A percentile compares a stretch with the other conserved stretches of the same genome.
Conservation (phyloP, 2,888 invertebrate genomes). For the Pollenia amentaria region DNA sequence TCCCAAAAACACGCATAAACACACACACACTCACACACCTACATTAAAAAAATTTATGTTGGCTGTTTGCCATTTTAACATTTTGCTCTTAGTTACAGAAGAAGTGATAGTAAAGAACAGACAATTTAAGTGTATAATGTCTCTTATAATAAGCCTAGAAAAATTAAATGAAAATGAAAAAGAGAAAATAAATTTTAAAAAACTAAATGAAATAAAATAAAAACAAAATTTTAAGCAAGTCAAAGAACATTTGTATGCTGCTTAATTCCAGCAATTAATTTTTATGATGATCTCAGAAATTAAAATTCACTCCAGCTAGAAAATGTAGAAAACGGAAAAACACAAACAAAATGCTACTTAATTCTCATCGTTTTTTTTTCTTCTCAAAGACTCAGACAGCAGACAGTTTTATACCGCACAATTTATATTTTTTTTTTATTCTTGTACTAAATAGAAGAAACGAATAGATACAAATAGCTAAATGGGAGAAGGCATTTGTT, state of each 20-base stretch:
- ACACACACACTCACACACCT: not conserved
- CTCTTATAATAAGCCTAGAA: conserved; percentile 28
- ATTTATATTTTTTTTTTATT: not conserved
- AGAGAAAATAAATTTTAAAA: conserved; percentile 34
- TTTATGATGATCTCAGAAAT: conserved; percentile 82
- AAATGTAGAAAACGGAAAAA: conserved; percentile 36
- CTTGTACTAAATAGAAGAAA: not conserved
- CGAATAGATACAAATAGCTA: not conserved
- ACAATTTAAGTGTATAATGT: conserved; percentile 33
- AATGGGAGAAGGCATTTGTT: conserved; percentile 1
- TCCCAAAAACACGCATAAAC: not conserved
- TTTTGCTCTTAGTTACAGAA: conserved; percentile 22
- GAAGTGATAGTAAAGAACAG: conserved; percentile 29
- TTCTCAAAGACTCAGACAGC: not conserved
- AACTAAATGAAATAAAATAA: conserved; percentile 28
- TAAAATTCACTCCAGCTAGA: conserved; percentile 77
- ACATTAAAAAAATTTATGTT: conserved; percentile 9
- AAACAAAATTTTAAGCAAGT: conserved; percentile 5
- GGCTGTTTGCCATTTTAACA: conserved; percentile 44
- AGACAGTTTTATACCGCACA: conserved; percentile 9
- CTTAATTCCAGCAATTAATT: conserved; percentile 83
- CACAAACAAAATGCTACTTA: conserved; percentile 80
- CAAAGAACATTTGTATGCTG: conserved; percentile 64
- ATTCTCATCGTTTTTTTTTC: conserved; percentile 70
- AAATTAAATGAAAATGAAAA: conserved; percentile 8